Evolutionary conservation across 2,113 vertebrate species (phyloP), one percentile per base, ranked within the genome.

Genomic region (Tympanuchus pallidicinctus): DNA sequence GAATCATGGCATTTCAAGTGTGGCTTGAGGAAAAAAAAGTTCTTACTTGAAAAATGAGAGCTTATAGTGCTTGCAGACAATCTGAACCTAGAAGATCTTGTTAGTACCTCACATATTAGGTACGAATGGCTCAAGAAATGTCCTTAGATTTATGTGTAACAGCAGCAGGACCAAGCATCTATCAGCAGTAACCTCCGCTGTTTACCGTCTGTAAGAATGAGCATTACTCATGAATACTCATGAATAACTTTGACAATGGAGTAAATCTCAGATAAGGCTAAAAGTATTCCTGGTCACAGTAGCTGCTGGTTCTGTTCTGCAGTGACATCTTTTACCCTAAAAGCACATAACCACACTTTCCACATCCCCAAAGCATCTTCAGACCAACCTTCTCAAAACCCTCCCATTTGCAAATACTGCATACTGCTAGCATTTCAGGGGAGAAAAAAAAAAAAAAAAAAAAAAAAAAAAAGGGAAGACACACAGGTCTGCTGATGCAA

Each of bases 281-380:
- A 69, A 95, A 63, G 14, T 86, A 57, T n/a, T 50, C 67, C 40
- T 79, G 36, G 13, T 93, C 91, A 16, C 88, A 74, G 71, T 82
- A 65, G 54, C 88, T 95, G 54, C 88, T 95, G 90, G 78, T 82
- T 64, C 25, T 40, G 81, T 95, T 96, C 75, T 93, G 65, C 81
- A 89, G 17, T 63, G 88, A 81, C 75, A 89, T 95, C 94, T 94
- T 92, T 86, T 89, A 93, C 90, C 83, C 34, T 74, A 20, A 86
- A 83, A 57, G 56, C 80, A 10, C 50, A 48, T 13, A 57, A 81
- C 78, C 87, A 74, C 47, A 80, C 57, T 88, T 59, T 87, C 60
- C 89, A 57, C 54, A 82, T 77, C 59, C 42, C 57, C 71, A 91
- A 88, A 61, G n/a, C 30, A 40, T 32, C 36, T 61, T 93, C 78